Conservation (phyloP, 2,888 invertebrate genomes). For the Halictus ligatus region DNA sequence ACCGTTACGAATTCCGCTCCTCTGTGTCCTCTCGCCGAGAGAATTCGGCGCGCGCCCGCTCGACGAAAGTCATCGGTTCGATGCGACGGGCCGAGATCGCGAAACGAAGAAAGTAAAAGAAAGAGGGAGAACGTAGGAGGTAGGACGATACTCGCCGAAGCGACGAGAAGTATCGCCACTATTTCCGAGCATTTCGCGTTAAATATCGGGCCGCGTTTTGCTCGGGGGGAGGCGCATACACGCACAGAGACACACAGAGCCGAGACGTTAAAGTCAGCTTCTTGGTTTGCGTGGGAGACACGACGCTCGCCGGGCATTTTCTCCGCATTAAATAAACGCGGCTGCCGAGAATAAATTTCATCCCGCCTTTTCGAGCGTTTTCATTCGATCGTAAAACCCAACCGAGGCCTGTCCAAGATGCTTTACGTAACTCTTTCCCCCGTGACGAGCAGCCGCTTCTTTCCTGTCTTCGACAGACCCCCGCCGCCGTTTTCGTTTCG, state of each 20-base stretch:
- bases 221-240: neutral
- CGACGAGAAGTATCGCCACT: neutral
- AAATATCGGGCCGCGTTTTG: neutral
- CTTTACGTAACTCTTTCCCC: conserved; percentile 65
- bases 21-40: neutral
- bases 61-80: neutral
- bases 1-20: neutral
- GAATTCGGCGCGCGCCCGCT: neutral
- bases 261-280: conserved; percentile 15
- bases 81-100: neutral
- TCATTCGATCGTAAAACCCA: conserved; percentile 48
- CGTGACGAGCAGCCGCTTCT: conserved; percentile 41
- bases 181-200: neutral
- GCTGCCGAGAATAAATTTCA: conserved; percentile 48
- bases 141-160: neutral
- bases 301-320: neutral
- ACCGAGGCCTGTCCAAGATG: conserved; percentile 26
- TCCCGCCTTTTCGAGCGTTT: conserved; percentile 29
- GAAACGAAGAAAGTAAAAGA: neutral
- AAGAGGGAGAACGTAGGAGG: neutral
- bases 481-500: conserved; percentile 25
- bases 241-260: neutral
- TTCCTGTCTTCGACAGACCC: conserved; percentile 58
- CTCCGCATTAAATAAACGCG: conserved; percentile 15
- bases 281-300: conserved; percentile 5